Conservation (phyloP, 2,888 invertebrate species). For the Tortrix viridana region DNA sequence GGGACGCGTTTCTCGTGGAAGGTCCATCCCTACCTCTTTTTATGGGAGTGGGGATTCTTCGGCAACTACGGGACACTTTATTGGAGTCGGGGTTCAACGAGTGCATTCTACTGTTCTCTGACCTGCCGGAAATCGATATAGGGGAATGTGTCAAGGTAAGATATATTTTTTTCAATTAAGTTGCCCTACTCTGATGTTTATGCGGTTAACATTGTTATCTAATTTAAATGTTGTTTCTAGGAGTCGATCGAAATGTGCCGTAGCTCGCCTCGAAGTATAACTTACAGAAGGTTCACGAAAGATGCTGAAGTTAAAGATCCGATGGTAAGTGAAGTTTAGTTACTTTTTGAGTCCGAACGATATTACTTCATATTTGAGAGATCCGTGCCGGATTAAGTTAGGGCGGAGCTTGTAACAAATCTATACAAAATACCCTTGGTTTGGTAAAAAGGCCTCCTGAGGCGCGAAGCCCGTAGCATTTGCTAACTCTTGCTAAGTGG, state of each 20-base stretch:
- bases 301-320: conserved; percentile 69
- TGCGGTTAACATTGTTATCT: neutral
- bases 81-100: conserved; percentile 98
- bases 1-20: conserved; percentile 98
- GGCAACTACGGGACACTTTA: conserved; percentile 92
- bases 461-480: too few species aligned
- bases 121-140: conserved; percentile 98
- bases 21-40: conserved; percentile 97
- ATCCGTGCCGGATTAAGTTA: too few species aligned
- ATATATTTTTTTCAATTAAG: neutral
- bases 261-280: conserved; percentile 94
- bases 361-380: too few species aligned
- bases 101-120: conserved; percentile 98
- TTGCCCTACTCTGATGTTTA: neutral
- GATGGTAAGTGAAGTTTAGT: conserved; percentile 65
- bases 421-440: too few species aligned
- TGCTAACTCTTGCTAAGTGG: too few species aligned
- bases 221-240: conserved; percentile 48
- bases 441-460: too few species aligned
- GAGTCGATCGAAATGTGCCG: conserved; percentile 94
- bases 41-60: conserved; percentile 96
- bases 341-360: too few species aligned
- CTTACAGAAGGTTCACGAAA: conserved; percentile 91
- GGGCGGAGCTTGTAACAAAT: too few species aligned
- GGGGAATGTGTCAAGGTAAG: conserved; percentile 92